Evolutionary conservation across 2,797 vertebrate genomes (phyloP), one percentile per base, ranked within the genome.

Genomic region (Melopsittacus undulatus): DNA sequence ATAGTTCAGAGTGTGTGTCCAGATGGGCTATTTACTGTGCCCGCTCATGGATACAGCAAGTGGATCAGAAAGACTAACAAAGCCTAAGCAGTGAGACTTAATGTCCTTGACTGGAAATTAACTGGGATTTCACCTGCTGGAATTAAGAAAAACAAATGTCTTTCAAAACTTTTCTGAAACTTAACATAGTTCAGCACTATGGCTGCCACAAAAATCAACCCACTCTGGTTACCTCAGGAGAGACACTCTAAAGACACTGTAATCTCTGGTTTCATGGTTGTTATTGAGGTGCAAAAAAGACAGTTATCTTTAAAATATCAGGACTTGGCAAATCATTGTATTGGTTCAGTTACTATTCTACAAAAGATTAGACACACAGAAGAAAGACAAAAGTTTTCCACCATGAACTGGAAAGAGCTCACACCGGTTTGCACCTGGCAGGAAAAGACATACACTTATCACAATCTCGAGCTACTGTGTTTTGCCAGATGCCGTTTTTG

Each of bases 371-470:
- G 82, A 72, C 34, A 86, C 62, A 64, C 48, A 86, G 66, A 92
- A 92, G 54, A 82, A 51, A 96, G 64, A 93, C 30, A 51, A 49
- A 88, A 74, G 79, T 90, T 91, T 95, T 91, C 81, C 66, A 63
- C 57, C 0, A 13, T 80, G 78, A 92, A 89, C 74, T 69, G 84
- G 75, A 76, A 89, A 69, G 57, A 79, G 14, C 64, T 92, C 92
- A 85, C 9, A 61, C 45, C 64, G 91, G 26, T 89, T 89, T 90
- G 89, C 96, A 97, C 91, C 96, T 97, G 97, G 93, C 94, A 75
- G 69, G 64, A 92, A 94, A 94, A 93, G 52, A 26, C 42, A 84
- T 22, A 24, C n/a, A 63, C 67, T 69, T 70, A 56, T 80, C 81
- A 81, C 83, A 95, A 43, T 88, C 87, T 96, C 89, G 75, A 95